phyloP scores from a whole-genome alignment of 2,113 vertebrate genomes.

The Apodemus speciosus region DNA sequence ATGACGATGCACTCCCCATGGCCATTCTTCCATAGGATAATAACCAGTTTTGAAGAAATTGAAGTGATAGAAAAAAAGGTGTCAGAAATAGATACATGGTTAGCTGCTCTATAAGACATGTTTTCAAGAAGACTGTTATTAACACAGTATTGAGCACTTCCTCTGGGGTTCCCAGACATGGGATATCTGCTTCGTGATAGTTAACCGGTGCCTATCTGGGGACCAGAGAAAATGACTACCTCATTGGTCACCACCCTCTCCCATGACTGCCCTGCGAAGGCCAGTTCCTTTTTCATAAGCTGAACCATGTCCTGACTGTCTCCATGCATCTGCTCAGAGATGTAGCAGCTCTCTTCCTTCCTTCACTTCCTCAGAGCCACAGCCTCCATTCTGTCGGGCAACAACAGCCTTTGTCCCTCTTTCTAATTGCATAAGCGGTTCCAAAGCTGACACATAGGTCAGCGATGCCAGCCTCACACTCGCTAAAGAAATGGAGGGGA shows the following conservation, averaged over 20 bases:
- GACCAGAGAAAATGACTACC: background rate
- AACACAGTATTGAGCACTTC: background rate
- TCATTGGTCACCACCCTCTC: background rate
- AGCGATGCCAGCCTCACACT: background rate
- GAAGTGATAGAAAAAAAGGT: background rate
- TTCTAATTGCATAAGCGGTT: background rate
- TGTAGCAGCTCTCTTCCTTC: background rate
- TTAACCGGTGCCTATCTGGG: background rate
- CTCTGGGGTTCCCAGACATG: conserved; percentile 31
- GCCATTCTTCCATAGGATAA: conserved; percentile 37
- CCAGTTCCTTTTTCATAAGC: background rate
- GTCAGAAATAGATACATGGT: background rate
- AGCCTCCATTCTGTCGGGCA: background rate
- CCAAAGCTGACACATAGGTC: background rate
- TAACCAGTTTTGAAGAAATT: conserved; percentile 52
- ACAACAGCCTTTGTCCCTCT: background rate
- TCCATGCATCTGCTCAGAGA: background rate
- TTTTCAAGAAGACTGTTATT: background rate
- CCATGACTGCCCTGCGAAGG: background rate
- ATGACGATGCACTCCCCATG: background rate
- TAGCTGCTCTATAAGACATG: background rate
- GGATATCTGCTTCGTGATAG: background rate
- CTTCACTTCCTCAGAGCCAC: background rate
- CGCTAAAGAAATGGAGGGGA: conserved; percentile 1
- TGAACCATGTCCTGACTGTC: background rate